phyloP scores from a whole-genome alignment of 2,113 vertebrate genomes.

The Blennius ocellaris region DNA sequence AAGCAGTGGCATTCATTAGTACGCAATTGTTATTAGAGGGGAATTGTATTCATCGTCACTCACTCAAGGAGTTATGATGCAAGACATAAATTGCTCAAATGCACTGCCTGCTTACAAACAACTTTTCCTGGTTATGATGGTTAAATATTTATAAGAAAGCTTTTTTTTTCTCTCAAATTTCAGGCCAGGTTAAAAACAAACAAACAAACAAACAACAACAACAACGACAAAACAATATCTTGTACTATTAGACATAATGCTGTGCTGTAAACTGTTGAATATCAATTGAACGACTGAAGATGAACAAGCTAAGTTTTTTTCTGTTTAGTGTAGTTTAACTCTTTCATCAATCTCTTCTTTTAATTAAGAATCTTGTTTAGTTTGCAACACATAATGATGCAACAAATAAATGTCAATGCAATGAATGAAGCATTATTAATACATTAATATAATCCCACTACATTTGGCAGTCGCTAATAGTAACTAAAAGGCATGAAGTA shows the following conservation, averaged over 20 bases:
- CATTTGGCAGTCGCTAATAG: too few relatives aligned
- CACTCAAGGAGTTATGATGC: slow-evolving; percentile 59
- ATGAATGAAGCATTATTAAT: too few relatives aligned
- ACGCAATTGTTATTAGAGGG: slow-evolving; percentile 48
- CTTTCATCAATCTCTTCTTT: too few relatives aligned
- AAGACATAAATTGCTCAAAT: slow-evolving; percentile 63
- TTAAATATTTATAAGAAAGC: slow-evolving; percentile 69
- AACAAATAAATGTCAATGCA: neutral
- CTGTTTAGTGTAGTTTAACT: too few relatives aligned
- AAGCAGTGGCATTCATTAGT: slow-evolving; percentile 56
- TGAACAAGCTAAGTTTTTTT: too few relatives aligned
- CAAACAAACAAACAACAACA: neutral
- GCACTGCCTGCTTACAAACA: slow-evolving; percentile 54
- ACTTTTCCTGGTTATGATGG: slow-evolving; percentile 35
- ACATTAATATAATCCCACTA: too few relatives aligned
- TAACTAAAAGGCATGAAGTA: too few relatives aligned
- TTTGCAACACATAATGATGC: neutral
- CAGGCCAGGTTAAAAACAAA: slow-evolving; percentile 3
- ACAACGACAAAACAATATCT: too few relatives aligned
- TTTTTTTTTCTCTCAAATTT: slow-evolving; percentile 17
- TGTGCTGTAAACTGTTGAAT: neutral
- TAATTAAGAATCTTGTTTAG: too few relatives aligned
- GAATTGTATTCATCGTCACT: slow-evolving; percentile 62
- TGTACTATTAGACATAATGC: neutral
- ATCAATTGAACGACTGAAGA: too few relatives aligned